A percentile compares a stretch with the other conserved stretches of the same genome.
These are phyloP conservation scores for Scaptomyza montana DNA, from an alignment of 1,140 invertebrate species.

Conservation along the genomic window DNA sequence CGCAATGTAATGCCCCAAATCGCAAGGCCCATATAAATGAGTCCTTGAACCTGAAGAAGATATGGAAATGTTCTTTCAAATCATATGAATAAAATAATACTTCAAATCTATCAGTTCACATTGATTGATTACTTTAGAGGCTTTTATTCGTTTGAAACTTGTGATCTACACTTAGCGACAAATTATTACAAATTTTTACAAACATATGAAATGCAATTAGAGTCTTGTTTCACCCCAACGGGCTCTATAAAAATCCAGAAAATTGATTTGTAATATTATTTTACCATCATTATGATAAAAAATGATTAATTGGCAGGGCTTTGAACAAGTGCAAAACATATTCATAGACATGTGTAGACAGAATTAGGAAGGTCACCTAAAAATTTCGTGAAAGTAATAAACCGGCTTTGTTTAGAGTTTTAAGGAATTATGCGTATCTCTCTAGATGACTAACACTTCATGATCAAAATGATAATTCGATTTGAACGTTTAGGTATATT, in stretches of 20 bases:
- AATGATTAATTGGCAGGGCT: conserved; percentile 1
- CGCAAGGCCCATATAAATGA: conserved; percentile 59
- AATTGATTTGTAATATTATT: conserved; percentile 1
- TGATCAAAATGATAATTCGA: neutral
- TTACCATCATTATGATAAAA: neutral
- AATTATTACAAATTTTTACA: neutral
- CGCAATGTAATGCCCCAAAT: conserved; percentile 70
- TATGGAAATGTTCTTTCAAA: too few relatives aligned
- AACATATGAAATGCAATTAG: neutral
- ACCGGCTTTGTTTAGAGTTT: neutral
- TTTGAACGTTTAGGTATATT: neutral
- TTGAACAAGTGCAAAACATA: neutral
- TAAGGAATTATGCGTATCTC: neutral
- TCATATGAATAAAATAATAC: neutral
- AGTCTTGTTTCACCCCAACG: neutral
- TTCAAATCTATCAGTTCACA: neutral
- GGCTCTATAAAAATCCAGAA: neutral
- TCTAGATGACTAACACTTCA: conserved; percentile 8
- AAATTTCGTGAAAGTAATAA: conserved; percentile 7
- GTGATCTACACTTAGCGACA: neutral
- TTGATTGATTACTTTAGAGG: neutral
- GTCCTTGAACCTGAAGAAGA: conserved; percentile 55
- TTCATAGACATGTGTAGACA: neutral
- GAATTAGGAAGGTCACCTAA: neutral
- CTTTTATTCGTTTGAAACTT: neutral